These are phyloP conservation scores for Sarcophaga carnaria DNA, from an alignment of 2,888 invertebrate species.

Conservation along the genomic window DNA sequence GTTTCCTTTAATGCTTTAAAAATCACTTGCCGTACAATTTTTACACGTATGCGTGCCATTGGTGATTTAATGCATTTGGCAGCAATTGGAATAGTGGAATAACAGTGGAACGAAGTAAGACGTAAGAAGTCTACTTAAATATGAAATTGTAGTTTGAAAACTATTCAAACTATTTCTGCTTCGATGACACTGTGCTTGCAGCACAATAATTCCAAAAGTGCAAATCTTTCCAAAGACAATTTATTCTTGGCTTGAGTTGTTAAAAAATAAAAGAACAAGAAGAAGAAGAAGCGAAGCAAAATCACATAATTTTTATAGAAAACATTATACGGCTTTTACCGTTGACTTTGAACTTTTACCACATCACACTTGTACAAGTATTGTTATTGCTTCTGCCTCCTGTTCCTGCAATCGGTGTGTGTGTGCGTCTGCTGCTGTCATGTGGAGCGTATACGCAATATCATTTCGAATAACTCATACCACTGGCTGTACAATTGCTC, in stretches of 20 bases:
- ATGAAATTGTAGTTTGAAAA: background rate
- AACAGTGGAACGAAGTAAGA: background rate
- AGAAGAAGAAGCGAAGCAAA: too few relatives aligned
- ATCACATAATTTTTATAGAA: constrained; percentile 38
- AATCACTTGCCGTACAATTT: constrained; percentile 54
- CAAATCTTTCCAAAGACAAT: constrained; percentile 26
- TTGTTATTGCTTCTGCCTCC: too few relatives aligned
- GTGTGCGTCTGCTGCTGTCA: constrained; percentile 65
- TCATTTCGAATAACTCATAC: constrained; percentile 34
- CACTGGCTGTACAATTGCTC: background rate
- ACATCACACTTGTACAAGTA: background rate
- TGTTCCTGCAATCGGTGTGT: background rate
- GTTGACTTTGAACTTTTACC: constrained; percentile 72
- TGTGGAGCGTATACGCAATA: constrained; percentile 70
- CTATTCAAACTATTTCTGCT: background rate
- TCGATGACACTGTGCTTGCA: too few relatives aligned
- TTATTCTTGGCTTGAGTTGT: constrained; percentile 64
- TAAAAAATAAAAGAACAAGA: background rate
- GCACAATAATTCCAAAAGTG: constrained; percentile 21
- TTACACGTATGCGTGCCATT: constrained; percentile 56
- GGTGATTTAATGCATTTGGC: constrained; percentile 65
- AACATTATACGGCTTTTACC: constrained; percentile 68
- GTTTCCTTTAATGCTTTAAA: constrained; percentile 1
- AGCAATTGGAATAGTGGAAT: constrained; percentile 29
- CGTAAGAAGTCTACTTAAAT: background rate